Percentiles rank a stretch among this genome's conserved stretches.
Evolutionary conservation across 2,113 vertebrate genomes (phyloP).

Genomic region (Alectura lathami): DNA sequence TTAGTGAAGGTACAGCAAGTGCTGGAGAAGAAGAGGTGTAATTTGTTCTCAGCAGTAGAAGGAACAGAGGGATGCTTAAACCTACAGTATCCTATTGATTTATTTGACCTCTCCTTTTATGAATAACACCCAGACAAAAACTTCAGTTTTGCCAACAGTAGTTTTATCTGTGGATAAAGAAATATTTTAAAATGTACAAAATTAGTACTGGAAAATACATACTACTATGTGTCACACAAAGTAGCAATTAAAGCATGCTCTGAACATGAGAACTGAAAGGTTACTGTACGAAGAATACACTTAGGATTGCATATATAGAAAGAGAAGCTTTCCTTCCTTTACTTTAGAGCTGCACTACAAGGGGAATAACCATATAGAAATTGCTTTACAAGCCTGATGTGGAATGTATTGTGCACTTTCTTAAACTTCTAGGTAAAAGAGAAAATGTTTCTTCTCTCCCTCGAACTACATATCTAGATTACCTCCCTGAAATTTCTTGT

Average conservation of each 20-base stretch:
- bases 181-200: conserved; percentile 25
- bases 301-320: background rate
- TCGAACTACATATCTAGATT: background rate
- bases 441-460: background rate
- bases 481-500: background rate
- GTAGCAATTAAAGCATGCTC: background rate
- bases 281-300: background rate
- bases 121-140: conserved; percentile 22
- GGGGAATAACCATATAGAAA: background rate
- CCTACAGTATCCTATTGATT: background rate
- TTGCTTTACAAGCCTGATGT: background rate
- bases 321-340: background rate
- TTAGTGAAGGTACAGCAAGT: conserved; percentile 22
- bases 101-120: background rate
- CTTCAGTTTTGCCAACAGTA: conserved; percentile 1
- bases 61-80: background rate
- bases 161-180: background rate
- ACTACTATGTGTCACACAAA: background rate
- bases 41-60: conserved; percentile 46
- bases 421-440: background rate
- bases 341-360: background rate
- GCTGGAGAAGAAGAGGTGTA: background rate
- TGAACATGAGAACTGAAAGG: background rate
- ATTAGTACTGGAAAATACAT: background rate
- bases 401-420: background rate